A percentile compares a stretch with the other conserved stretches of the same genome.
phyloP scores from a whole-genome alignment of 2,113 vertebrate genomes.

The Anarhynchus alexandrinus region DNA sequence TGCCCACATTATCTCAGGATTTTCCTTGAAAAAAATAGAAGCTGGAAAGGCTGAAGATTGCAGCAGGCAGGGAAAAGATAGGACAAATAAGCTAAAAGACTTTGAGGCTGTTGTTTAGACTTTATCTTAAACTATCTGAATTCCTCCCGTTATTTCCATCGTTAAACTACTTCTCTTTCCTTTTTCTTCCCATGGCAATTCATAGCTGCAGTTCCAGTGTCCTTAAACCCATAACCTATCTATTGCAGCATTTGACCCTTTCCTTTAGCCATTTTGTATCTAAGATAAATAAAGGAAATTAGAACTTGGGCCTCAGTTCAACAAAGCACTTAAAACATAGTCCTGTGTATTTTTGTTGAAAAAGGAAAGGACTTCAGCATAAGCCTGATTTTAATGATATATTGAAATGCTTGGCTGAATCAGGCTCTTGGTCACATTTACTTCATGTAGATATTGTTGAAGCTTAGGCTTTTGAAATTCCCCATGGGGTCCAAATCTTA shows the following conservation, averaged over 20 bases:
- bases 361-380: conserved; percentile 1
- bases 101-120: neutral
- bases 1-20: neutral
- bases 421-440: neutral
- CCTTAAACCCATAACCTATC: conserved; percentile 22
- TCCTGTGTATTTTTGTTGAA: conserved; percentile 26
- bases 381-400: conserved; percentile 18
- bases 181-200: neutral
- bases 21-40: neutral
- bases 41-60: neutral
- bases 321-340: conserved; percentile 57
- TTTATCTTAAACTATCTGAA: conserved; percentile 18
- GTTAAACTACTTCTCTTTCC: neutral
- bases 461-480: neutral
- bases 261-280: conserved; percentile 41
- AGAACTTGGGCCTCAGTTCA: conserved; percentile 58
- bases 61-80: neutral
- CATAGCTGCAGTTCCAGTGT: neutral
- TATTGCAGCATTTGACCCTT: conserved; percentile 48
- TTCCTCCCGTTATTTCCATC: neutral
- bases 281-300: conserved; percentile 67
- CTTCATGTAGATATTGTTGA: neutral
- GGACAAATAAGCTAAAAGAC: neutral
- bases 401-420: neutral
- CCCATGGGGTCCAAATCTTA: neutral